Conservation (phyloP, 2,888 invertebrate genomes). For the Cantharis rufa region DNA sequence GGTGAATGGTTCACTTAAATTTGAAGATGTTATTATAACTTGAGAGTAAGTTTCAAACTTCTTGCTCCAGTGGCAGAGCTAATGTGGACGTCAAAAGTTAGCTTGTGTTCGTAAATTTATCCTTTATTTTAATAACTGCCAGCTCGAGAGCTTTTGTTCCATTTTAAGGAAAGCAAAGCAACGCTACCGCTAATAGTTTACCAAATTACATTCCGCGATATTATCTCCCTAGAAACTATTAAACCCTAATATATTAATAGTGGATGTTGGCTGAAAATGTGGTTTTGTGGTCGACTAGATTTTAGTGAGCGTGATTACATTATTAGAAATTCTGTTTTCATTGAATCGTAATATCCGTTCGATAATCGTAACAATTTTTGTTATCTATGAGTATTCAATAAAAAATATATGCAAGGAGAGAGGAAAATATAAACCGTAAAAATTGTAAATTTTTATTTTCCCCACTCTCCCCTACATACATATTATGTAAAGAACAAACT, state of each 20-base stretch:
- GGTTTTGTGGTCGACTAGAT: constrained; percentile 29
- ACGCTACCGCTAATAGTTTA: constrained; percentile 24
- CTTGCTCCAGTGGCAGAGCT: background rate
- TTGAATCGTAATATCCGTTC: constrained; percentile 13
- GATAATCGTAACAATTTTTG: background rate
- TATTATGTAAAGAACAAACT: too few relatives aligned
- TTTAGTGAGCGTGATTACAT: constrained; percentile 24
- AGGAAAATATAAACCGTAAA: too few relatives aligned
- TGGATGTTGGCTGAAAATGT: constrained; percentile 24
- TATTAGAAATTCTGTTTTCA: constrained; percentile 22
- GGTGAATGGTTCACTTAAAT: background rate
- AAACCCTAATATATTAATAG: constrained; percentile 30
- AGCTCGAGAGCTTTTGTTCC: constrained; percentile 14
- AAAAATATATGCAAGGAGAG: too few relatives aligned
- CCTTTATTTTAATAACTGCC: constrained; percentile 11
- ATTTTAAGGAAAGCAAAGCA: constrained; percentile 10
- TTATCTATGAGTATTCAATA: background rate
- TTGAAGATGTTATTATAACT: background rate
- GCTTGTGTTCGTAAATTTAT: constrained; percentile 12
- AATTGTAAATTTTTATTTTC: too few relatives aligned
- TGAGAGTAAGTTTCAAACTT: background rate
- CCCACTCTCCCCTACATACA: too few relatives aligned
- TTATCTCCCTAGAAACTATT: constrained; percentile 29
- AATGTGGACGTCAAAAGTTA: constrained; percentile 2
- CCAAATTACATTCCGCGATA: constrained; percentile 30